These are phyloP conservation scores for Tupaia chinensis DNA, from an alignment of 2,113 vertebrate genomes.

Conservation along the genomic window DNA sequence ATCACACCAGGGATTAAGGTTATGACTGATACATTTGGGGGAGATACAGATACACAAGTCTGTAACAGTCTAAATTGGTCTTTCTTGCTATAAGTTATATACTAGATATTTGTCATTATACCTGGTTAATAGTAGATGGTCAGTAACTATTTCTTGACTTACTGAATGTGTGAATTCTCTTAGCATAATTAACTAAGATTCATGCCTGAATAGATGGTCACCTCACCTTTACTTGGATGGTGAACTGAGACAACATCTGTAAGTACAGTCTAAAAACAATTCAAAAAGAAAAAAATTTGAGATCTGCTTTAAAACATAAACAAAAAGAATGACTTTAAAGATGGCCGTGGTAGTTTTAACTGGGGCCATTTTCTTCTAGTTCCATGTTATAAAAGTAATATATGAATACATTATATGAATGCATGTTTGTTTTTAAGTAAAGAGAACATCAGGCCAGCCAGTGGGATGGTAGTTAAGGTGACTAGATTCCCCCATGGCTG, in stretches of 20 bases:
- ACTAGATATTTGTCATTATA: not conserved
- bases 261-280: not conserved
- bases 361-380: not conserved
- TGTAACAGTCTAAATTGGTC: not conserved
- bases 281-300: not conserved
- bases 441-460: too few relatives aligned
- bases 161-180: not conserved
- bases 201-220: not conserved
- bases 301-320: not conserved
- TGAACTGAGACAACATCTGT: not conserved
- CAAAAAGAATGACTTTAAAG: not conserved
- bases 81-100: not conserved
- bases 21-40: not conserved
- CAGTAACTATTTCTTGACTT: slow-evolving; percentile 3
- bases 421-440: not conserved
- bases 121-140: not conserved
- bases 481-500: too few relatives aligned
- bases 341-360: not conserved
- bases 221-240: not conserved
- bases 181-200: not conserved
- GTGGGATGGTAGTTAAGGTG: too few relatives aligned
- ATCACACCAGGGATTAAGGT: not conserved
- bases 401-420: not conserved
- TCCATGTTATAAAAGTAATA: not conserved
- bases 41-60: not conserved